These are phyloP conservation scores for Numida meleagris DNA, from an alignment of 2,113 vertebrate genomes.

Conservation along the genomic window DNA sequence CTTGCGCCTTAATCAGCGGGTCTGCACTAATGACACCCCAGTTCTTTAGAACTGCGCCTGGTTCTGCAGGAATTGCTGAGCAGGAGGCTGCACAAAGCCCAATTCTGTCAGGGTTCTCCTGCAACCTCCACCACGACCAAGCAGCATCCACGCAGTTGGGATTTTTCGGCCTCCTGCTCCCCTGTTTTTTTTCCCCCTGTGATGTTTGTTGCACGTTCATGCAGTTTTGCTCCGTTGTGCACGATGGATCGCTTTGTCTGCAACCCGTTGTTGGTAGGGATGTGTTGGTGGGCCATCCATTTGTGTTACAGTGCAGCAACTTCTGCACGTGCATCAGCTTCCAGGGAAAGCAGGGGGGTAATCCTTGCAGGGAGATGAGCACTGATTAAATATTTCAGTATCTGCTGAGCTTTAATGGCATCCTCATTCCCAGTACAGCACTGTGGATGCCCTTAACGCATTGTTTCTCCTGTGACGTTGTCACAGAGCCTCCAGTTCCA, in stretches of 20 bases:
- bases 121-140: background rate
- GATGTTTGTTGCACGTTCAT: background rate
- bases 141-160: background rate
- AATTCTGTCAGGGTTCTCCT: background rate
- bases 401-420: background rate
- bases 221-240: background rate
- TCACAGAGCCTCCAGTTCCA: background rate
- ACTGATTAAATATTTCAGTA: accelerated
- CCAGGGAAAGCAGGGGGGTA: background rate
- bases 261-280: constrained; percentile 22
- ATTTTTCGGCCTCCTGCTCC: background rate
- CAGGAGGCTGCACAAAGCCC: background rate
- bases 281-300: background rate
- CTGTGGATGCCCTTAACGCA: background rate
- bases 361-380: background rate
- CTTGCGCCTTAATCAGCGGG: constrained; percentile 32
- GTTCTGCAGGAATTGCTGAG: background rate
- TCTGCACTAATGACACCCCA: background rate
- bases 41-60: background rate
- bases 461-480: background rate
- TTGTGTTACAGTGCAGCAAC: background rate
- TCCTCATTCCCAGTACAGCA: background rate
- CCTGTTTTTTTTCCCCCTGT: background rate
- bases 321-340: background rate
- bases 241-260: constrained; percentile 9